Evolutionary conservation across 2,797 vertebrate genomes (phyloP), one percentile per base, ranked within the genome.

Genomic region (Galaxias olidus): DNA sequence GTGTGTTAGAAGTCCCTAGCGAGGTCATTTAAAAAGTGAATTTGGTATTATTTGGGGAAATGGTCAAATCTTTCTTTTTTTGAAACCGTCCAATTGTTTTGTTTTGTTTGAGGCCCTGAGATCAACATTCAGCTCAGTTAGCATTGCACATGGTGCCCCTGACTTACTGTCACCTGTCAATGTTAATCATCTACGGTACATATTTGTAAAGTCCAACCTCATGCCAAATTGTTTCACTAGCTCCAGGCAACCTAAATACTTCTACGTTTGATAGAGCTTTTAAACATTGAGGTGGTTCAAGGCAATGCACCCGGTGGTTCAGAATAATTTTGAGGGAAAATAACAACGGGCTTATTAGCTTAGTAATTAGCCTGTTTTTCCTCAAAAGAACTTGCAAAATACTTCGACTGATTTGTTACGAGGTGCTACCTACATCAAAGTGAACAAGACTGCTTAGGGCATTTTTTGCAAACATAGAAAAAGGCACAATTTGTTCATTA

Each of bases 171-270:
- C 9, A 17, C 17, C 20, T 61, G 19, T 57, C 42, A 19, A 46
- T 10, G 42, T 10, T 41, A 58, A 18, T 46, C 19, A 8, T 12
- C 52, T 45, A 47, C n/a, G 8, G 55, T 8, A 41, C 13, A 15
- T 14, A 15, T 11, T 17, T 10, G 44, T 9, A 20, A 42, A 51
- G 47, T 47, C 12, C 5, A 44, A 17, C 30, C 58, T 59, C 45
- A 61, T 68, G 65, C 49, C 46, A 58, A 71, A 56, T 66, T 65
- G 44, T 42, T 58, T 74, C 42, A 44, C 59, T 73, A 52, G 20
- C 66, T 62, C 64, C 58, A 61, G 59, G 30, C 58, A 59, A 63
- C 60, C n/a, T 63, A 52, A 69, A 55, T 65, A 52, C 58, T 51
- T n/a, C 15, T 17, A n/a, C 13, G 50, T 60, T 43, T n/a, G 30